A percentile compares a stretch with the other conserved stretches of the same genome.
Evolutionary conservation across 2,113 vertebrate genomes (phyloP).

Genomic region (Alosa alosa): DNA sequence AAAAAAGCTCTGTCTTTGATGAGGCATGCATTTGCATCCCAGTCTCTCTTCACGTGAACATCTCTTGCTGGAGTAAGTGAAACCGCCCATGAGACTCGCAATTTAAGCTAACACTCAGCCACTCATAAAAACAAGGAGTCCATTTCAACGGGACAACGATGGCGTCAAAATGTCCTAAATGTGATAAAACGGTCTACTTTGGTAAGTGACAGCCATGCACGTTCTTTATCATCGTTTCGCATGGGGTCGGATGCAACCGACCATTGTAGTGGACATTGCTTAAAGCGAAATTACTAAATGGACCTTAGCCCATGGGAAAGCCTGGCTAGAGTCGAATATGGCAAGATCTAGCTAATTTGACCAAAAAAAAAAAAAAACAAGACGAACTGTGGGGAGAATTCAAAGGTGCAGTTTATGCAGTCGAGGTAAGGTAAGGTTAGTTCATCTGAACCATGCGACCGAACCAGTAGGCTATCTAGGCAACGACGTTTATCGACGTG

Average conservation of each 20-base stretch:
- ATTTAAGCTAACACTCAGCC: not conserved
- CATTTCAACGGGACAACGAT: constrained; percentile 41
- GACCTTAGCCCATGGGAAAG: not conserved
- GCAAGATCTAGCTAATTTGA: not conserved
- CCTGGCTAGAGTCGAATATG: constrained; percentile 6
- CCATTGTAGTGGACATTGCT: not conserved
- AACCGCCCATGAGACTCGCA: not conserved
- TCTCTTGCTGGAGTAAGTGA: not conserved
- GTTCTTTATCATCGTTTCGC: not conserved
- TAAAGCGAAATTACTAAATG: not conserved
- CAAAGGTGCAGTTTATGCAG: not conserved
- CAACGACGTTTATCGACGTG: not conserved
- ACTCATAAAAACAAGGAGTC: not conserved
- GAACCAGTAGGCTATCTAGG: not conserved
- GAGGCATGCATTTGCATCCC: not conserved
- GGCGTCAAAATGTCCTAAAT: constrained; percentile 69
- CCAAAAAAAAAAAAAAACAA: not conserved
- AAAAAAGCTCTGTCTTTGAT: not conserved
- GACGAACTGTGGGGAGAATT: too few relatives aligned
- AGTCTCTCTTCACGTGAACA: not conserved
- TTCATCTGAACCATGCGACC: not conserved
- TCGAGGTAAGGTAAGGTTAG: not conserved
- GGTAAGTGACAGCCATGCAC: constrained; percentile 52
- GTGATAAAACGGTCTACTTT: constrained; percentile 72
- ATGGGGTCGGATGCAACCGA: not conserved